A percentile compares a stretch with the other conserved stretches of the same genome.
Evolutionary conservation across 2,797 vertebrate genomes (phyloP).

Genomic region (Sebastiscus albofasciatus): DNA sequence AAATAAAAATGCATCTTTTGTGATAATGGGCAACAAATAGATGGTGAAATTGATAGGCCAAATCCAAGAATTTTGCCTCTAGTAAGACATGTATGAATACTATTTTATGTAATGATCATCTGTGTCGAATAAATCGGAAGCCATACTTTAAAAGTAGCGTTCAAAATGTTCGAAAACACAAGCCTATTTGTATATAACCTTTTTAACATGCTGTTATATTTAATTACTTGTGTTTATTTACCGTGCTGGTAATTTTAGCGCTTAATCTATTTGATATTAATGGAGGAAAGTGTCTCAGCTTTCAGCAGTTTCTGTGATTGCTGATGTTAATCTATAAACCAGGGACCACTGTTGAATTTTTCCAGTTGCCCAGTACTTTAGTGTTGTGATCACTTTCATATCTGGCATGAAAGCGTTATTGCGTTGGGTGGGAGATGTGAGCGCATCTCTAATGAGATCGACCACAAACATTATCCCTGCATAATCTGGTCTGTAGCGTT

Average conservation of each 20-base stretch:
- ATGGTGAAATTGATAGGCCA: too few species aligned
- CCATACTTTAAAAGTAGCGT: background rate
- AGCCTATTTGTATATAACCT: background rate
- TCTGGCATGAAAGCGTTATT: background rate
- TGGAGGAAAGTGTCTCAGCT: background rate
- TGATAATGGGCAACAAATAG: too few species aligned
- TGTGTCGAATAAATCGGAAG: background rate
- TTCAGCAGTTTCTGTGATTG: background rate
- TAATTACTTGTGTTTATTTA: background rate
- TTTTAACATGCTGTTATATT: background rate
- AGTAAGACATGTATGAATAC: background rate
- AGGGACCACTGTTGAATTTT: constrained; percentile 6
- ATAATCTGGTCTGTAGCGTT: too few species aligned
- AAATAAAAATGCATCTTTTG: too few species aligned
- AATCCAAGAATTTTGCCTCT: background rate
- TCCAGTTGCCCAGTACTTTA: background rate
- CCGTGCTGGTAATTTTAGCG: background rate
- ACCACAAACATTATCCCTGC: too few species aligned
- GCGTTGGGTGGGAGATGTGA: background rate
- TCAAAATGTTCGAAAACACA: background rate
- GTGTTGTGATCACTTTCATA: constrained; percentile 13
- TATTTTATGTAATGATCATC: background rate
- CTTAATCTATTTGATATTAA: background rate
- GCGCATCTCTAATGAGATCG: background rate
- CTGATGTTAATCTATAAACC: background rate